A percentile compares a stretch with the other conserved stretches of the same genome.
phyloP scores from a whole-genome alignment of 2,113 vertebrate genomes.

The Anhinga rufa region DNA sequence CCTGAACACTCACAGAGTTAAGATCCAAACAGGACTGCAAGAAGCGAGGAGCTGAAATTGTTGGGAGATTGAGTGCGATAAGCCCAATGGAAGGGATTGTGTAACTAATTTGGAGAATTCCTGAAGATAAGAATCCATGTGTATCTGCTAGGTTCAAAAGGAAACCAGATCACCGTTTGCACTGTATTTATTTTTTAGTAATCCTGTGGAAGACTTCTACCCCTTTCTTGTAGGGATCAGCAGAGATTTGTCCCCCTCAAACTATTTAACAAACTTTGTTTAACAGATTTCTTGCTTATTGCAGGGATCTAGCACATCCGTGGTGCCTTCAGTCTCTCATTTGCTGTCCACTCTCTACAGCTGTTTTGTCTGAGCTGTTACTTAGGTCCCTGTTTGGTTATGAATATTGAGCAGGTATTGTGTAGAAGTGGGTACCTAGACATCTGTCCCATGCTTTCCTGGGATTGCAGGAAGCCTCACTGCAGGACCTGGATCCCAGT shows the following conservation, averaged over 20 bases:
- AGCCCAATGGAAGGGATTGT: not conserved
- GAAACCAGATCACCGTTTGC: not conserved
- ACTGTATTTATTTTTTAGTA: slow-evolving; percentile 37
- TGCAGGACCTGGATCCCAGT: not conserved
- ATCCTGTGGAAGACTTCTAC: slow-evolving; percentile 3
- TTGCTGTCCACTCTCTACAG: not conserved
- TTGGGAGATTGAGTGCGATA: not conserved
- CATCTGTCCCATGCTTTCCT: not conserved
- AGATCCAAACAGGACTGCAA: not conserved
- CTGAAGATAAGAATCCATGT: slow-evolving; percentile 25
- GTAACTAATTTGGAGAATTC: slow-evolving; percentile 39
- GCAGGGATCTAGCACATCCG: not conserved
- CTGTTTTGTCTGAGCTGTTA: not conserved
- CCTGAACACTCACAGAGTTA: not conserved
- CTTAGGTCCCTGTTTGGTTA: not conserved
- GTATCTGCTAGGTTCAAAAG: slow-evolving; percentile 44
- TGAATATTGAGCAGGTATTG: not conserved
- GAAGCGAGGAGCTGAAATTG: not conserved
- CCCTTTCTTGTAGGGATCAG: slow-evolving; percentile 10
- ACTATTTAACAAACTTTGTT: not conserved
- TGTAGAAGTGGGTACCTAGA: not conserved
- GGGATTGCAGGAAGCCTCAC: not conserved
- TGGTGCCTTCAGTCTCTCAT: not conserved
- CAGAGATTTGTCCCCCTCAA: not conserved
- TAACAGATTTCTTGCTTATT: not conserved